Conservation (phyloP, 1,140 invertebrate genomes). For the Neodiprion virginianus region DNA sequence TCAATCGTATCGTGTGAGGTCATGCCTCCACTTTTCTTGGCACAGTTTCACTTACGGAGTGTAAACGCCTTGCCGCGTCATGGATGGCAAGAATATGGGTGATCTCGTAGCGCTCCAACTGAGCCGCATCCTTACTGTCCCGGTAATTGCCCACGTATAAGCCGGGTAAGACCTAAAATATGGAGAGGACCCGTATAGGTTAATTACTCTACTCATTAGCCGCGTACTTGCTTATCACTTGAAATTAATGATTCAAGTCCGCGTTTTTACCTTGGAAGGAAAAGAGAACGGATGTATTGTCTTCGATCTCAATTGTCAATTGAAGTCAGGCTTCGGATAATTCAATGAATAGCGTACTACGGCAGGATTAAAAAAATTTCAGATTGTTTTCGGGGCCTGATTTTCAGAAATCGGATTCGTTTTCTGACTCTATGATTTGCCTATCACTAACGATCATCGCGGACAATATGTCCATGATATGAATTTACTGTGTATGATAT, state of each 20-base stretch:
- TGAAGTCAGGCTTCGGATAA: neutral
- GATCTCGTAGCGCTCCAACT: constrained; percentile 88
- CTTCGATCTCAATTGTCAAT: neutral
- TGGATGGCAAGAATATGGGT: constrained; percentile 96
- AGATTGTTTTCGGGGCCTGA: too few species aligned
- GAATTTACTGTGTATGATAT: too few species aligned
- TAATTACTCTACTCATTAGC: neutral
- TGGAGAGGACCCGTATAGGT: neutral
- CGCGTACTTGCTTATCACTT: neutral
- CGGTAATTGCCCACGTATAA: constrained; percentile 88
- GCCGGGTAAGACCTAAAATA: constrained; percentile 79
- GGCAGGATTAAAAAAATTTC: too few species aligned
- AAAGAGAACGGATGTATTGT: neutral
- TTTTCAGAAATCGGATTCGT: too few species aligned
- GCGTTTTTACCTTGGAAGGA: neutral
- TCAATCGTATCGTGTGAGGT: neutral
- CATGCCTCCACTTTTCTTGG: too few species aligned
- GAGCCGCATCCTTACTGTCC: constrained; percentile 90
- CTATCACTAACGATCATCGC: too few species aligned
- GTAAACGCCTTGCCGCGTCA: constrained; percentile 86
- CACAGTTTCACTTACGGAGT: constrained; percentile 71
- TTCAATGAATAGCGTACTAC: too few species aligned
- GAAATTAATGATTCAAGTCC: neutral
- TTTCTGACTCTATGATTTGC: too few species aligned
- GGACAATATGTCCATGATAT: too few species aligned